Conservation (phyloP, 2,113 vertebrate genomes). For the Alaudala cheleensis region DNA sequence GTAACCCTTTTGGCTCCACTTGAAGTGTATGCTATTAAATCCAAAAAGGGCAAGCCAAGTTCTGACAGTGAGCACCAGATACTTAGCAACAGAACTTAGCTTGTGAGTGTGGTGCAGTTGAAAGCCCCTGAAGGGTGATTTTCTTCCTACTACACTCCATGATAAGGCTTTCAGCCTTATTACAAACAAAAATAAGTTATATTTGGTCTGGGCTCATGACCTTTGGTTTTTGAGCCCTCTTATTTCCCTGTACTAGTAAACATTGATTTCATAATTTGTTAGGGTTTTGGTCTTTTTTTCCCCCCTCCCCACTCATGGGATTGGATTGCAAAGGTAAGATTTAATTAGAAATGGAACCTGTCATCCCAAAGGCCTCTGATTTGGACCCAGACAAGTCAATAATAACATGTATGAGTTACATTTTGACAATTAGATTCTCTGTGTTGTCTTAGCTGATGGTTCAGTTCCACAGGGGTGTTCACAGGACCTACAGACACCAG, state of each 20-base stretch:
- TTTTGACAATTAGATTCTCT: not conserved
- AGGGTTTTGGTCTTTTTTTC: not conserved
- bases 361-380: not conserved
- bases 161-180: not conserved
- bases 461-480: not conserved
- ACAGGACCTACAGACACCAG: not conserved
- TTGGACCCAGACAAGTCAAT: not conserved
- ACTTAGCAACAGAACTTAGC: not conserved
- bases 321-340: not conserved
- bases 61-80: not conserved
- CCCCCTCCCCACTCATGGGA: accelerated
- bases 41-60: not conserved
- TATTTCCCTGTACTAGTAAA: not conserved
- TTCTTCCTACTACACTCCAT: not conserved
- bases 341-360: not conserved
- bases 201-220: not conserved
- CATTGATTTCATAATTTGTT: not conserved
- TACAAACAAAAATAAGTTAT: not conserved
- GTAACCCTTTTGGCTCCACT: not conserved
- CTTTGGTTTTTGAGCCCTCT: not conserved
- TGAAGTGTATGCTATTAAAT: not conserved
- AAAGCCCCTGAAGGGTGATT: not conserved
- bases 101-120: not conserved
- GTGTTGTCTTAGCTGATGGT: not conserved
- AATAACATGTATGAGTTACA: not conserved